Base-by-base conservation (phyloP, 2,113 vertebrate species). In the Vombatus ursinus region DNA sequence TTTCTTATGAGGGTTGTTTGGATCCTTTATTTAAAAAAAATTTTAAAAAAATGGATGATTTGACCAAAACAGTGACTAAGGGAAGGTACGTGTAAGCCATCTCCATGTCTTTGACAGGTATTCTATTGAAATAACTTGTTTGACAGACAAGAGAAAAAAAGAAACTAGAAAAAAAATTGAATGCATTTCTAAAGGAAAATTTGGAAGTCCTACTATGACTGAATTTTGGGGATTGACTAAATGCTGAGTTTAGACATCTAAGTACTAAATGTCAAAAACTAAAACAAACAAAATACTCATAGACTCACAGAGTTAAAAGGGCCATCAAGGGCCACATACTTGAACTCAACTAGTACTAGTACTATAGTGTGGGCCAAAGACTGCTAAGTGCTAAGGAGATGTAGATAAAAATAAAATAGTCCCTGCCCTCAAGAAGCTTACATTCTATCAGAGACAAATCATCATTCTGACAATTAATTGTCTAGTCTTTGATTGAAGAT, bases 151-250 rank as follows among this genome's bases (percentile, higher is more conserved):
- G 19, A 92, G 31, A 93, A 2, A 37, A 24, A 50, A 97, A 92
- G 84, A 77, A 68, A 68, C 0, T 24, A 50, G 7, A 7, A 44
- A 44, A 44, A 84, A 84, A 44, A 44, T 44, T 84, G 16, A 96
- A 61, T 37, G 2, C 8, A 50, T 97, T 92, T 96, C 53, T 94
- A 54, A 53, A 91, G 52, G 44, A 92, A 92, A 57, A 53, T 84
- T 92, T 57, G 50, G 5, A 61, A 92, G 31, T 47, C 28, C 0
- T 44, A 57, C 89, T 95, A 50, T 53, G 92, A 90, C 49, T 89
- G 16, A 89, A 23, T 51, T 11, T 68, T 28, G 89, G 90, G 10
- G 96, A 68, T 22, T 1, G 9, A 25, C 44, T 47, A 23, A 37
- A 77, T n/a, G 31, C 26, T 50, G n/a, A 95, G 53, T 51, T 16